Percentiles rank a stretch among this genome's conserved stretches.
These are phyloP conservation scores for Bostrychus sinensis DNA, from an alignment of 2,113 vertebrate species.

Conservation along the genomic window DNA sequence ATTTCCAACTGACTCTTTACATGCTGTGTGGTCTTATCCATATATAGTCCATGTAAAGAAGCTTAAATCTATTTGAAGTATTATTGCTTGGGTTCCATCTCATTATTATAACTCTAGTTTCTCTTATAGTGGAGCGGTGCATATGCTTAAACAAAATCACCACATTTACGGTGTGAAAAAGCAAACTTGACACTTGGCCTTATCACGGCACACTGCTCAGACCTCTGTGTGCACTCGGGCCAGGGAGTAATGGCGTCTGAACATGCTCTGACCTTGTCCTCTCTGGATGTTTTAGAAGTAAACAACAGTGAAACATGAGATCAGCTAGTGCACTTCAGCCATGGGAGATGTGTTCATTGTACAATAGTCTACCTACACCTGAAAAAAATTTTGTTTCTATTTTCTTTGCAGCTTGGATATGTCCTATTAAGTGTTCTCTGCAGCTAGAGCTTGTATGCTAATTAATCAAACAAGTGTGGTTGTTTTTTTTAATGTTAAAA, in stretches of 20 bases:
- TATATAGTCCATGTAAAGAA: no score
- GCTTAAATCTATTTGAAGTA: no score
- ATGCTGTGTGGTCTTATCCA: no score
- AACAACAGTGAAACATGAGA: constrained; percentile 37
- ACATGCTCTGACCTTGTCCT: constrained; percentile 58
- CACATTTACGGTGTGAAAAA: not conserved
- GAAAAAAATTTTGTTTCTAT: no score
- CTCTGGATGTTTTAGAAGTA: constrained; percentile 1
- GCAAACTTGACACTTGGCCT: constrained; percentile 3
- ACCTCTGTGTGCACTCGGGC: not conserved
- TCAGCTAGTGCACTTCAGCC: constrained; percentile 43
- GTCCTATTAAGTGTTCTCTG: not conserved
- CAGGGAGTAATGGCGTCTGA: constrained; percentile 64
- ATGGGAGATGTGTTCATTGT: constrained; percentile 54
- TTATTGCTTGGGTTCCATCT: not conserved
- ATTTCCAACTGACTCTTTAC: no score
- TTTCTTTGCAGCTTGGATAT: no score
- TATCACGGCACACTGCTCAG: not conserved
- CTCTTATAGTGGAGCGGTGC: not conserved
- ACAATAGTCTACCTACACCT: not conserved
- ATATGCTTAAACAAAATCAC: not conserved
- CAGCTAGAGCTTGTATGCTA: no score
- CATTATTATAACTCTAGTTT: not conserved
- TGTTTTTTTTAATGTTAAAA: no score
- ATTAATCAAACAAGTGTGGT: no score